These are phyloP conservation scores for Enteromius mattozi DNA, from an alignment of 2,797 vertebrate genomes.

Conservation along the genomic window DNA sequence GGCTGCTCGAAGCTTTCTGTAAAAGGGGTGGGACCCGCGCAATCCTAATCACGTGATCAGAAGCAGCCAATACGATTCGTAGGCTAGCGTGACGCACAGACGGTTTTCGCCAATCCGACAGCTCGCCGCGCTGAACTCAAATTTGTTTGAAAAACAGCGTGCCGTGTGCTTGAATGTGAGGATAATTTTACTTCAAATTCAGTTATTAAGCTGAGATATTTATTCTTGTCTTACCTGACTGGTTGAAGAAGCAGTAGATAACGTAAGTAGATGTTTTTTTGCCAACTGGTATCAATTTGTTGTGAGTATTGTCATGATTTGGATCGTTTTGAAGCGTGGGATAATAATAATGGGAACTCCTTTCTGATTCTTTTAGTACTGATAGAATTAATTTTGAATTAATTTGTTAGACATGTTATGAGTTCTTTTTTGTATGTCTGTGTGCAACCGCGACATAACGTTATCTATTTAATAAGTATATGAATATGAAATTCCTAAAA, in stretches of 20 bases:
- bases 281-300: not conserved
- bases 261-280: slow-evolving; percentile 6
- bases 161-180: not conserved
- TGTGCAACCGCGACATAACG: too few species aligned
- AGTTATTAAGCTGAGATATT: not conserved
- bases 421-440: not conserved
- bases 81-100: slow-evolving; percentile 60
- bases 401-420: not conserved
- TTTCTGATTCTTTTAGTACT: not conserved
- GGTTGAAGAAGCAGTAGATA: not conserved
- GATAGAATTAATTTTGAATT: not conserved
- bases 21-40: not conserved
- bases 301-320: not conserved
- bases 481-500: not conserved
- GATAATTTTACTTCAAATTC: not conserved
- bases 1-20: slow-evolving; percentile 12
- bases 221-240: not conserved
- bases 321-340: not conserved
- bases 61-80: slow-evolving; percentile 64
- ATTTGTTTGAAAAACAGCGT: slow-evolving; percentile 26
- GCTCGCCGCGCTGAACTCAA: slow-evolving; percentile 68
- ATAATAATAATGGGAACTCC: not conserved
- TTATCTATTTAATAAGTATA: not conserved
- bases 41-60: not conserved
- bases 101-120: slow-evolving; percentile 13